Conservation (phyloP, 2,797 vertebrate genomes). For the Furcifer pardalis region DNA sequence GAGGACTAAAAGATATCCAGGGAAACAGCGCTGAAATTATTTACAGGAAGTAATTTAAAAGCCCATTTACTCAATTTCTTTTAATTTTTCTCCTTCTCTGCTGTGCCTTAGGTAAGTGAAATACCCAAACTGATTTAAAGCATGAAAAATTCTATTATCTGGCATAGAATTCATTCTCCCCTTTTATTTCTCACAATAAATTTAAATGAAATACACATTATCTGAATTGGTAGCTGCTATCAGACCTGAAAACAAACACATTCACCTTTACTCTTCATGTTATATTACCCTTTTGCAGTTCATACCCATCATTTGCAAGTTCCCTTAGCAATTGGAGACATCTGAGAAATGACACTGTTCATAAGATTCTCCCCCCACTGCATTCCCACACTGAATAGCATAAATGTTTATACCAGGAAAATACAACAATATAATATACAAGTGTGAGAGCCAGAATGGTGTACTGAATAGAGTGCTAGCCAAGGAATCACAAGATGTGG, state of each 20-base stretch:
- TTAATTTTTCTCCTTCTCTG: not conserved
- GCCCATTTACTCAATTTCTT: not conserved
- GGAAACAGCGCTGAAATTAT: constrained; percentile 22
- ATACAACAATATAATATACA: not conserved
- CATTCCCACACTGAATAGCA: not conserved
- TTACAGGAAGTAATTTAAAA: constrained; percentile 31
- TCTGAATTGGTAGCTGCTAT: constrained; percentile 19
- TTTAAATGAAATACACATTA: constrained; percentile 36
- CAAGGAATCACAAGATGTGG: no score
- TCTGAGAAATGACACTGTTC: not conserved
- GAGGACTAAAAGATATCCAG: constrained; percentile 29
- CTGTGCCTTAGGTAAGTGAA: constrained; percentile 10
- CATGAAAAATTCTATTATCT: not conserved
- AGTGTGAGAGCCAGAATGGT: not conserved
- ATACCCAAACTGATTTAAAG: not conserved
- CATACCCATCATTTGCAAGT: not conserved
- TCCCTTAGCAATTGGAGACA: not conserved
- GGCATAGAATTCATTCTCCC: accelerated
- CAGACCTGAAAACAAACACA: constrained; percentile 16
- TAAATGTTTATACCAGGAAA: not conserved
- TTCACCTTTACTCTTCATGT: constrained; percentile 1
- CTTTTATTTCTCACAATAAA: constrained; percentile 43
- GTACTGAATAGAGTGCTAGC: no score
- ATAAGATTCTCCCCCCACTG: accelerated
- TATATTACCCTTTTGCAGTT: not conserved